phyloP scores from a whole-genome alignment of 2,888 invertebrate species.

The Aphrophora alni region DNA sequence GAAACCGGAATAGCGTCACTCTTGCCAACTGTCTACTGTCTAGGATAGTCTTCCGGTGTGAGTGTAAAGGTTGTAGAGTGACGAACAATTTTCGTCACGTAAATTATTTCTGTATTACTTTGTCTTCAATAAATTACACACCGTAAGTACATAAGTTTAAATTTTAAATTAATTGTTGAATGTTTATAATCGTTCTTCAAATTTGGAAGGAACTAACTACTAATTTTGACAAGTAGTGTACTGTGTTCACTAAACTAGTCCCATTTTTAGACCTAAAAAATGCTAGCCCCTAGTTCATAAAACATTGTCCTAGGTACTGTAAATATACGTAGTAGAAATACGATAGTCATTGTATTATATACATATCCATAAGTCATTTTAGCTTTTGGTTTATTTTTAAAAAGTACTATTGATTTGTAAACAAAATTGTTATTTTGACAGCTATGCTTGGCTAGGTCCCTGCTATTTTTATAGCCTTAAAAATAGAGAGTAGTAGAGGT shows the following conservation, averaged over 20 bases:
- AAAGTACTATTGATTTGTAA: neutral
- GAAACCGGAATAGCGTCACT: conserved; percentile 36
- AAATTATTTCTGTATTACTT: conserved; percentile 16
- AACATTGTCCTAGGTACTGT: neutral
- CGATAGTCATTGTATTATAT: too few relatives aligned
- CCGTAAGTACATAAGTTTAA: neutral
- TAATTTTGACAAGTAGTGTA: neutral
- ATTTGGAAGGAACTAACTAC: neutral
- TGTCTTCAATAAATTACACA: neutral
- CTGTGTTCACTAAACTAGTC: neutral
- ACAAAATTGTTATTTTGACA: neutral
- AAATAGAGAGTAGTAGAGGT: too few relatives aligned
- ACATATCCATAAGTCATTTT: too few relatives aligned
- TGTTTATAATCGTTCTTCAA: neutral
- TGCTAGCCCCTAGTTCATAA: too few relatives aligned
- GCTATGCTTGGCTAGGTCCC: neutral
- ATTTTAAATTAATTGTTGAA: neutral
- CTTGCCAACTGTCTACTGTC: conserved; percentile 39
- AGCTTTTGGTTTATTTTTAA: too few relatives aligned
- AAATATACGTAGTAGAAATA: too few relatives aligned
- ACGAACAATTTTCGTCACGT: conserved; percentile 27
- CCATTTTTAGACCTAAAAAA: too few relatives aligned
- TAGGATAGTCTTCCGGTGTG: conserved; percentile 29
- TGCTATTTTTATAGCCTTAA: too few relatives aligned
- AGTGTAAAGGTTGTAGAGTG: conserved; percentile 24